These are phyloP conservation scores for Phrixothrix hirtus DNA, from an alignment of 2,888 invertebrate species.

Conservation along the genomic window DNA sequence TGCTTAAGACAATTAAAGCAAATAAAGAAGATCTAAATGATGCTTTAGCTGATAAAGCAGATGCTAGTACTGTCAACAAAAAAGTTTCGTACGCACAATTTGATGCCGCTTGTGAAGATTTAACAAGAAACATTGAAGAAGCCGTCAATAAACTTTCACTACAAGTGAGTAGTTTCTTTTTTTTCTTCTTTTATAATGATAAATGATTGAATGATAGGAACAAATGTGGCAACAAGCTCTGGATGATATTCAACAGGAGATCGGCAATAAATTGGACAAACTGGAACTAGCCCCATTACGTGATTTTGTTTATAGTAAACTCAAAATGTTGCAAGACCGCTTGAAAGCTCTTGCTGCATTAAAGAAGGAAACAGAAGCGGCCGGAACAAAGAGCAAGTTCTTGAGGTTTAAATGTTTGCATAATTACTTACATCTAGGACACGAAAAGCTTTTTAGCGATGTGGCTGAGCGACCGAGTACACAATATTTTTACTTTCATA, in stretches of 20 bases:
- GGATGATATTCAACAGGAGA: constrained; percentile 68
- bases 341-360: constrained; percentile 63
- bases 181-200: too few species aligned
- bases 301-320: constrained; percentile 66
- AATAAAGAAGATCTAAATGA: constrained; percentile 73
- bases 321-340: constrained; percentile 65
- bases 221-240: constrained; percentile 67
- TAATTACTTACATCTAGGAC: too few species aligned
- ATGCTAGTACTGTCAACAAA: constrained; percentile 67
- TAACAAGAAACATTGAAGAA: constrained; percentile 67
- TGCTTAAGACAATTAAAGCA: constrained; percentile 68
- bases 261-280: constrained; percentile 69
- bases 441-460: too few species aligned
- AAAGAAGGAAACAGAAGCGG: constrained; percentile 69
- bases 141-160: constrained; percentile 64
- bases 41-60: constrained; percentile 75
- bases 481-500: too few species aligned
- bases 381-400: constrained; percentile 69
- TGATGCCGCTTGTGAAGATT: constrained; percentile 69
- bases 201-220: constrained; percentile 60
- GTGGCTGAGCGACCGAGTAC: too few species aligned
- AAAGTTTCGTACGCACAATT: constrained; percentile 77
- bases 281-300: constrained; percentile 66
- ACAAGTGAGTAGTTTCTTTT: constrained; percentile 55
- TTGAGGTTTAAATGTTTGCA: too few species aligned